Base-by-base conservation (phyloP, 2,797 vertebrate species). In the Bryconaethiops microstoma region DNA sequence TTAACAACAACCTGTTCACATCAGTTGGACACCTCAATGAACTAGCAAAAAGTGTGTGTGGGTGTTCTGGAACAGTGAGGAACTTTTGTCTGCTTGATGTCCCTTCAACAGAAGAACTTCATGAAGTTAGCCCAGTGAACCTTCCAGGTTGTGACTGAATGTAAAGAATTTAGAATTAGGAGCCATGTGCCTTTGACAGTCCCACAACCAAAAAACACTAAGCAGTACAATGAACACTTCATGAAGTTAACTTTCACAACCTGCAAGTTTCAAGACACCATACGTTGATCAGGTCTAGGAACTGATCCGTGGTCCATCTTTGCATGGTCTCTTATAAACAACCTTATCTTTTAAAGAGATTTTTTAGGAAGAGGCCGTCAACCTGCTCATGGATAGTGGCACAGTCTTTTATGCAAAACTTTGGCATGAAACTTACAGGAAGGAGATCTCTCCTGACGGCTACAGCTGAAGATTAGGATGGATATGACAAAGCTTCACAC, bases 261-360 rank as follows among this genome's bases (percentile, higher is more conserved):
- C 45, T 70, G 29, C 45, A 70, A 12, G 42, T 23, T 50, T 70
- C 68, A 50, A 52, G 45, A 70, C 52, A 25, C 68, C 68, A 52
- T 25, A 52, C 16, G 0, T 23, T 21, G 35, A 50, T 70, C 45
- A 52, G 42, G 68, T 70, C 68, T 50, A 50, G 25, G 45, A 70
- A 70, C n/a, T 50, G 45, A 12, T 48, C 9, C 9, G 40, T 68
- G 65, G 68, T 60, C 82, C 55, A 81, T 81, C 59, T 79, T 83
- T 81, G 79, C 79, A 75, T 74, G 74, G 81, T 76, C 81, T 83
- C 68, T 86, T 23, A 81, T 83, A 57, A 83, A 81, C 50, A 78
- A 57, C 57, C 48, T 48, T 60, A 39, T 54, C 14, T 80, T 80
- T 45, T 71, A 77, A 21, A 78, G 80, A 79, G 77, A 83, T 16